Evolutionary conservation across 2,797 vertebrate species (phyloP).

Genomic region (Serranus cabrilla): DNA sequence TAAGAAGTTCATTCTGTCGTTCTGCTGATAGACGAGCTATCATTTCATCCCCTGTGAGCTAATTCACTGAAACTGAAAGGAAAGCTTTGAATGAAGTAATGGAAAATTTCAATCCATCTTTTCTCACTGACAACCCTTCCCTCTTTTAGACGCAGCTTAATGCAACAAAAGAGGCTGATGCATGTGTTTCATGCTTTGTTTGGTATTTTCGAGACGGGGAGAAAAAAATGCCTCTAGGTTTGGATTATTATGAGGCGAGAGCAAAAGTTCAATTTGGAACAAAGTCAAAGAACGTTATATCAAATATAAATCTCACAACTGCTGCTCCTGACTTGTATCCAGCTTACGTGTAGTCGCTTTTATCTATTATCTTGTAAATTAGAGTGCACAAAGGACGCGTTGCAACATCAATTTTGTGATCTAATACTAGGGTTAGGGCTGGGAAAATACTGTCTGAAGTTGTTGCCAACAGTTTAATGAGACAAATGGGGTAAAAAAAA

Average conservation of each 20-base stretch:
- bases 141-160: constrained; percentile 77
- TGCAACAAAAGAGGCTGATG: constrained; percentile 78
- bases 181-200: constrained; percentile 77
- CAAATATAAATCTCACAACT: constrained; percentile 40
- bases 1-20: constrained; percentile 59
- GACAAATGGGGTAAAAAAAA: constrained; percentile 6
- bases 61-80: constrained; percentile 75
- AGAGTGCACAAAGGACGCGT: constrained; percentile 13
- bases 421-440: constrained; percentile 10
- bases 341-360: constrained; percentile 17
- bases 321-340: constrained; percentile 14
- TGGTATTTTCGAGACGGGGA: constrained; percentile 52
- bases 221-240: constrained; percentile 51
- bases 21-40: constrained; percentile 61
- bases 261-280: constrained; percentile 48
- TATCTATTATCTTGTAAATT: constrained; percentile 34
- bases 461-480: neutral
- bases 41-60: constrained; percentile 53
- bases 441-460: neutral
- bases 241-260: constrained; percentile 41
- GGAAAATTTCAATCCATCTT: constrained; percentile 83
- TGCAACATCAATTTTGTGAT: constrained; percentile 16
- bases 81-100: constrained; percentile 80
- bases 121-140: constrained; percentile 70
- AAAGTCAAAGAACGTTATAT: constrained; percentile 27